Evolutionary conservation across 2,113 vertebrate genomes (phyloP), one percentile per base, ranked within the genome.

Genomic region (Panthera leo): DNA sequence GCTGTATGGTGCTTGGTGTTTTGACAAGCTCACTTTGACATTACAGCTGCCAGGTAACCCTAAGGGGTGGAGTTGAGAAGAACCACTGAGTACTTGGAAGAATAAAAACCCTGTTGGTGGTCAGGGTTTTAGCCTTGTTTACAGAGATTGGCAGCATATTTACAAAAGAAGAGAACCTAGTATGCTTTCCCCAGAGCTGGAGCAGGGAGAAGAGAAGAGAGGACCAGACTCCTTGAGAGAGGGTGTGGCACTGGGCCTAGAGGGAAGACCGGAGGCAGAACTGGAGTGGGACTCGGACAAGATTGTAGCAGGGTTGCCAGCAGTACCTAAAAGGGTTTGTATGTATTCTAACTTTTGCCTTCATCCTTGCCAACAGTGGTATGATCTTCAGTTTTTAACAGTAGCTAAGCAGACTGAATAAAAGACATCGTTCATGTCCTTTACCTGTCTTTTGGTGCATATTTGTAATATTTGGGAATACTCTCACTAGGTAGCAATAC

Each of bases 391-490:
- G 85, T 79, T 85, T 87, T 93, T 39, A 70, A 34, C 42, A 67
- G 45, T 42, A 42, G 61, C 36, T 34, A 67, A 58, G 29, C 8
- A 14, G 68, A 83, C 29, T 42, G 70, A 80, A n/a, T 39, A 80
- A 39, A 92, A 42, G 53, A 34, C 42, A 25, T 65, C 19, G 34
- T 83, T n/a, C 12, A 10, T 79, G 27, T 83, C 18, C 29, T 78
- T 65, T 58, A 39, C 73, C 16, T 86, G 16, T n/a, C 67, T 34
- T 2, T 51, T 79, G 61, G 42, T 84, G 11, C 42, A 55, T 73
- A 11, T 71, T 75, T 85, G 34, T 78, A 79, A 34, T 39, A 48
- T 93, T 86, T 96, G 87, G 87, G 89, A 82, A 68, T 89, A 29
- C 4, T 87, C 23, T 93, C 31, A 31, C 53, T 88, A 36, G 25